phyloP scores from a whole-genome alignment of 2,888 invertebrate genomes.

The Ectemnius lituratus region DNA sequence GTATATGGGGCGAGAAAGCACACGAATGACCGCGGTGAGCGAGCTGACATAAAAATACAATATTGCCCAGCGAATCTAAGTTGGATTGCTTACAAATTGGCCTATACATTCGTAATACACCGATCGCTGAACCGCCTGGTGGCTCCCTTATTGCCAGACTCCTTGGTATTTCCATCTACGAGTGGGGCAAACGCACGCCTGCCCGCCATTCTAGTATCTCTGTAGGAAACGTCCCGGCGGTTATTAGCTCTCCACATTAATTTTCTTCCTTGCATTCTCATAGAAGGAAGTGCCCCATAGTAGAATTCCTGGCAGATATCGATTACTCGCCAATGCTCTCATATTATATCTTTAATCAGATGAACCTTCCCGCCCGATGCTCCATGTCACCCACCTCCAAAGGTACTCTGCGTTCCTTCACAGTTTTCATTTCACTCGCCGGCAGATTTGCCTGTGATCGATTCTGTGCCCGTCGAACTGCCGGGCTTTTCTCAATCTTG shows the following conservation, averaged over 20 bases:
- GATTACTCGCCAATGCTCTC: conserved; percentile 29
- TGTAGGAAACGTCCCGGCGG: conserved; percentile 50
- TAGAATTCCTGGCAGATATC: conserved; percentile 21
- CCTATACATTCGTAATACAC: conserved; percentile 77
- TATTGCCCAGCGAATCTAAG: conserved; percentile 74
- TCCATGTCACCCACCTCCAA: background rate
- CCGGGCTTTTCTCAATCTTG: background rate
- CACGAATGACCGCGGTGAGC: conserved; percentile 47
- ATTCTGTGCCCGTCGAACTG: background rate
- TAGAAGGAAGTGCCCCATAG: conserved; percentile 26
- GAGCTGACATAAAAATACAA: conserved; percentile 75
- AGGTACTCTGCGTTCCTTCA: background rate
- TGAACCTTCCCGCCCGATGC: background rate
- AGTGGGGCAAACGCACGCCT: conserved; percentile 53
- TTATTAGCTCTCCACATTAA: conserved; percentile 59
- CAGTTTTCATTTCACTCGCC: background rate
- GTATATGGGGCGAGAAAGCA: conserved; percentile 4
- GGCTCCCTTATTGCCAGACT: conserved; percentile 63
- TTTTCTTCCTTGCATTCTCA: conserved; percentile 44
- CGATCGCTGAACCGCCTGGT: conserved; percentile 65
- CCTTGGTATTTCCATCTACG: conserved; percentile 68
- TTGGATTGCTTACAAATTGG: conserved; percentile 78
- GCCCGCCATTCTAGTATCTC: conserved; percentile 37
- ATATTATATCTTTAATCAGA: conserved; percentile 31
- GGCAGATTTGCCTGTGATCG: background rate